These are phyloP conservation scores for Caenorhabditis remanei DNA, from an alignment of 1,140 invertebrate species.

Conservation along the genomic window DNA sequence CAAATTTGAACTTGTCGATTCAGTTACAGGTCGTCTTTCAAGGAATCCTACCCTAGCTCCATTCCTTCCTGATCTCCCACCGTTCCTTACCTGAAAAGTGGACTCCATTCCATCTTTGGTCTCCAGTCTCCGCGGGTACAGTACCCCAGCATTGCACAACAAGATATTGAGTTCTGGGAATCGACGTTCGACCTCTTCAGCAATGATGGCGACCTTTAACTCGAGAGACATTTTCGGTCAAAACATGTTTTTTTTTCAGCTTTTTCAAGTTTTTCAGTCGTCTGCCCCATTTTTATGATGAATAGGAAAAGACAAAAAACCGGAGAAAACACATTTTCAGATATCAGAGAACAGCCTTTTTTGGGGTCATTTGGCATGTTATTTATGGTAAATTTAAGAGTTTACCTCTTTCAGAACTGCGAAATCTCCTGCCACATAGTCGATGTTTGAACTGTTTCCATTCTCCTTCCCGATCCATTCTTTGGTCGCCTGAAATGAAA, in stretches of 20 bases:
- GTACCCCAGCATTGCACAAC: constrained; percentile 66
- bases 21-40: too few relatives aligned
- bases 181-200: constrained; percentile 65
- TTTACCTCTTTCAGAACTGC: constrained; percentile 63
- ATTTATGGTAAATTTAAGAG: background rate
- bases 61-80: too few relatives aligned
- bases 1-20: too few relatives aligned
- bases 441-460: constrained; percentile 63
- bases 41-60: too few relatives aligned
- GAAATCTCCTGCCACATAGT: constrained; percentile 66
- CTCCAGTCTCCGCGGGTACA: constrained; percentile 61
- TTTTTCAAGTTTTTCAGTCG: constrained; percentile 1
- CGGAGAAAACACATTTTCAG: background rate
- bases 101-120: constrained; percentile 68
- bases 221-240: constrained; percentile 26
- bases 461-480: constrained; percentile 56
- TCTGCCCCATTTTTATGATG: background rate
- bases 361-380: too few relatives aligned
- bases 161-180: constrained; percentile 67
- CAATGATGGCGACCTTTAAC: constrained; percentile 65
- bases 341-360: background rate
- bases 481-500: constrained; percentile 44
- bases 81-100: constrained; percentile 63
- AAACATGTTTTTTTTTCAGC: constrained; percentile 48
- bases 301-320: constrained; percentile 12